Base-by-base conservation (phyloP, 2,797 vertebrate species). In the Graptemys geographica region DNA sequence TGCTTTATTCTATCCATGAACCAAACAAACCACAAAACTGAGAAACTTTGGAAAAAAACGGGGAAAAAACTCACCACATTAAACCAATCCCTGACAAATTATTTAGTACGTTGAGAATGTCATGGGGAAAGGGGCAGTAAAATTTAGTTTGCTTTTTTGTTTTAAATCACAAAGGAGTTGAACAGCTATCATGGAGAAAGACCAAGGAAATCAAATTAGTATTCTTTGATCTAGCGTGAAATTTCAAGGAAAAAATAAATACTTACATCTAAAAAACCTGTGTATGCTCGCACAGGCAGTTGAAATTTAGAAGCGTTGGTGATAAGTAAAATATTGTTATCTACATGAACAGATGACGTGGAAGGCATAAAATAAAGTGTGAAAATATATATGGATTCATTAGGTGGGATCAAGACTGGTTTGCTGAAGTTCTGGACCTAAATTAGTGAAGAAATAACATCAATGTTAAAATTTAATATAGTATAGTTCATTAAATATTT, bases 231-330 rank as follows among this genome's bases (percentile, higher is more conserved):
- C 55, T 25, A 86, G 19, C 11, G 3, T 81, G 44, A 96, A 52
- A 78, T 59, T 87, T 87, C 80, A 79, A 90, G 92, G 87, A 81
- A 86, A 86, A 84, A 37, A 6, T 2, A 91, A n/a, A 97, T 97
- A 98, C 98, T 98, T 98, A 99, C 99, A 98, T 99, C 99, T 96
- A 99, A 97, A 98, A 99, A 99, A 95, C 99, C 99, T 21, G 99
- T 99, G 98, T 99, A 99, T 16, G 99, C 99, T 95, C 99, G 98
- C 94, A 99, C 99, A 81, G 99, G 99, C 88, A 99, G 98, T 96
- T 99, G 99, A 97, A 99, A 99, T 98, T 99, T 99, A 83, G 99
- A 99, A 33, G 99, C 99, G 69, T 99, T 99, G 94, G 99, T 99
- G 98, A 99, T 98, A 87, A 99, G 99, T 91, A 99, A 98, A 97